phyloP scores from a whole-genome alignment of 2,888 invertebrate genomes.

The Tridacna crocea region DNA sequence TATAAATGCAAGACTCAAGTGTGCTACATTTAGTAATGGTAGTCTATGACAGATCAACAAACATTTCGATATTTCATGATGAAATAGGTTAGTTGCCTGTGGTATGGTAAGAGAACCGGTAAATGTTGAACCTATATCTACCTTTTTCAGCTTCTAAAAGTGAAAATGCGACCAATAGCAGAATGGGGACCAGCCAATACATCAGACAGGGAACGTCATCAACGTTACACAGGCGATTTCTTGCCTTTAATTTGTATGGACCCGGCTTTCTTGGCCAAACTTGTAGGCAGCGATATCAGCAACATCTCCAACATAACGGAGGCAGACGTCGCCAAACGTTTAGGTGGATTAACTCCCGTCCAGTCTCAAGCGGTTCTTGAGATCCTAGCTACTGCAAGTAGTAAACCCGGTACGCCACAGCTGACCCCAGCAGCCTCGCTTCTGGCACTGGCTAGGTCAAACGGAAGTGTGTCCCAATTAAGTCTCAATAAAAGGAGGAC shows the following conservation, averaged over 20 bases:
- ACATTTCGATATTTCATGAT: no score
- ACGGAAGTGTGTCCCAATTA: constrained; percentile 47
- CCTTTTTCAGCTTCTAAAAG: constrained; percentile 67
- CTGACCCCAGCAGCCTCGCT: constrained; percentile 58
- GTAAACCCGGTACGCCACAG: constrained; percentile 42
- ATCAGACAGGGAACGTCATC: constrained; percentile 62
- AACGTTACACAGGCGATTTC: constrained; percentile 50
- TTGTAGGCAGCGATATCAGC: constrained; percentile 65
- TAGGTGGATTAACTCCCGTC: constrained; percentile 42
- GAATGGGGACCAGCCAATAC: constrained; percentile 79
- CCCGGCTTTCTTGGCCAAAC: constrained; percentile 58
- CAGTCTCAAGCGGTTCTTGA: constrained; percentile 53
- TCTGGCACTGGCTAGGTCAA: constrained; percentile 50
- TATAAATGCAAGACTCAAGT: no score
- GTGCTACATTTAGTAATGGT: no score
- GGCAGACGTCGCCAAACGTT: constrained; percentile 37
- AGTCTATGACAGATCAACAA: no score
- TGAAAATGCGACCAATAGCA: constrained; percentile 69
- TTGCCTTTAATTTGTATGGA: constrained; percentile 51
- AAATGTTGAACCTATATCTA: no score
- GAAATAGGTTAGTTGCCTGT: no score
- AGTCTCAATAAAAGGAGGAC: constrained; percentile 31
- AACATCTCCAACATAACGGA: constrained; percentile 56
- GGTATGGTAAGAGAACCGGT: no score
- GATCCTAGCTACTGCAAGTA: constrained; percentile 30